Conservation (phyloP, 2,888 invertebrate species). For the Nipponacmea schrenckii region DNA sequence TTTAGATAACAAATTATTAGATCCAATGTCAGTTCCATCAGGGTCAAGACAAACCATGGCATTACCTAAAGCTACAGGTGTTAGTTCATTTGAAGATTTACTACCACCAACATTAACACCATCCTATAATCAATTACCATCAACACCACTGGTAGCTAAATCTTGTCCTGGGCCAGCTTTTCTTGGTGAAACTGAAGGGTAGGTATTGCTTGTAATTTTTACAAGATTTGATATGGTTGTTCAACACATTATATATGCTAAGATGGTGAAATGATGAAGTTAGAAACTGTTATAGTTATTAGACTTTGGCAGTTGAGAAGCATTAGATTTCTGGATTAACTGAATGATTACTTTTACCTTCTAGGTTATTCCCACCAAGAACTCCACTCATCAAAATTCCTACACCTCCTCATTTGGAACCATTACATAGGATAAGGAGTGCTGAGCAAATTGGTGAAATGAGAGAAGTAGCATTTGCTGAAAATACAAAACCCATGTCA, state of each 20-base stretch:
- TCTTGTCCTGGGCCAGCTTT: slow-evolving; percentile 10
- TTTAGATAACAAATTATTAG: not conserved
- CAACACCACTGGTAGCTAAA: slow-evolving; percentile 1
- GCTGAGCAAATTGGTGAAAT: slow-evolving; percentile 39
- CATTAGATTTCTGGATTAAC: too few relatives aligned
- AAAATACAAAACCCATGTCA: slow-evolving; percentile 30
- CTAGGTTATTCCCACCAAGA: not conserved
- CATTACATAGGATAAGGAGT: slow-evolving; percentile 49
- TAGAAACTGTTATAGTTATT: too few relatives aligned
- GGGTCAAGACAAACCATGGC: slow-evolving; percentile 58
- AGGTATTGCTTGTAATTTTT: not conserved
- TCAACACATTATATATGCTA: too few relatives aligned
- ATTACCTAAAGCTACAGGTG: slow-evolving; percentile 59
- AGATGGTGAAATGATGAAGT: too few relatives aligned
- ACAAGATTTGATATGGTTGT: too few relatives aligned
- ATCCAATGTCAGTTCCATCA: slow-evolving; percentile 30
- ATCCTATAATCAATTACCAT: not conserved
- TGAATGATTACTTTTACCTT: too few relatives aligned
- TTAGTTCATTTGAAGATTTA: slow-evolving; percentile 60
- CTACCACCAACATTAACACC: slow-evolving; percentile 33
- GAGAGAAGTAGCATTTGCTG: slow-evolving; percentile 16
- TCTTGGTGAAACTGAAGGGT: not conserved
- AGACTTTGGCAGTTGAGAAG: too few relatives aligned
- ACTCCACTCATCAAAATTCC: slow-evolving; percentile 15
- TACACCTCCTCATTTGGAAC: slow-evolving; percentile 40